Conservation (phyloP, 2,113 vertebrate species). For the Rhipidura dahli region DNA sequence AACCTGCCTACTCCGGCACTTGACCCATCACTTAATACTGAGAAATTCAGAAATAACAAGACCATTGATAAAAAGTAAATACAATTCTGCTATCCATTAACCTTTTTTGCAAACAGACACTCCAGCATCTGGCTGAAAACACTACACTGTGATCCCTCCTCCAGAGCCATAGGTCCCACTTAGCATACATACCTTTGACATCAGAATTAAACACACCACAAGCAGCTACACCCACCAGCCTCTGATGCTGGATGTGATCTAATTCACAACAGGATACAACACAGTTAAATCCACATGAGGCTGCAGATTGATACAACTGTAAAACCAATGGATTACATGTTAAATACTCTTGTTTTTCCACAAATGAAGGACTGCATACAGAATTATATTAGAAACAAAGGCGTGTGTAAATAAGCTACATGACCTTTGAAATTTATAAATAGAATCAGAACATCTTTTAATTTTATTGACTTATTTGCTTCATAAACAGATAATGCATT, state of each 20-base stretch:
- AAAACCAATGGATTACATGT: background rate
- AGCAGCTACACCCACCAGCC: background rate
- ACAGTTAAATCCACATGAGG: background rate
- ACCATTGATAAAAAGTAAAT: slow-evolving; percentile 13
- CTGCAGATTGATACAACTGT: background rate
- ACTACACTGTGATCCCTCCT: background rate
- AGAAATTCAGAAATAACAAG: slow-evolving; percentile 11
- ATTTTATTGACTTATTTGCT: background rate
- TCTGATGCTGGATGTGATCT: background rate
- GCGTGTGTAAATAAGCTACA: background rate
- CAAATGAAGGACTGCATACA: background rate
- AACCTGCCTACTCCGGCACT: background rate
- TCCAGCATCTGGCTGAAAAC: background rate
- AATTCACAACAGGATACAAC: background rate
- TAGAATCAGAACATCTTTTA: background rate
- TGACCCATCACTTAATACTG: background rate
- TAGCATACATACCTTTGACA: background rate
- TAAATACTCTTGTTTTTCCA: background rate
- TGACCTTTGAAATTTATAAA: background rate
- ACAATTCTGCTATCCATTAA: slow-evolving; percentile 27
- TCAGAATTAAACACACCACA: background rate
- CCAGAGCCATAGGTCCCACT: background rate
- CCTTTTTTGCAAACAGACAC: background rate
- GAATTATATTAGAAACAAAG: background rate
- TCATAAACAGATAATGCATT: background rate